These are phyloP conservation scores for Chalcis sispes DNA, from an alignment of 2,888 invertebrate genomes.

Conservation along the genomic window DNA sequence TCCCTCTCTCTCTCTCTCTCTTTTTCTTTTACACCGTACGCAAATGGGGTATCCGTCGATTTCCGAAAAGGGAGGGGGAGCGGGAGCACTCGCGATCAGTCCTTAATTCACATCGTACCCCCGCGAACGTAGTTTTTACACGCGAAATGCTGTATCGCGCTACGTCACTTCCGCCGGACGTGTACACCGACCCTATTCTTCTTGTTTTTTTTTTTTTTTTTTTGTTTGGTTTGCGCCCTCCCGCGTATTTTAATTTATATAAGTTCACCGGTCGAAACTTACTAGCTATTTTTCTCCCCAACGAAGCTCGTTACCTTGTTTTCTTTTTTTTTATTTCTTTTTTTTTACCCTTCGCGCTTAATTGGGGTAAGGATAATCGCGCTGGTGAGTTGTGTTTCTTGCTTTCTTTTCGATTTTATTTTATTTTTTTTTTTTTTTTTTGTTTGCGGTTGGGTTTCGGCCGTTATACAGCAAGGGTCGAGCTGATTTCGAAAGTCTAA, in stretches of 20 bases:
- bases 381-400: conserved; percentile 11
- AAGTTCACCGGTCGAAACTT: not conserved
- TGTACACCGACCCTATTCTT: conserved; percentile 61
- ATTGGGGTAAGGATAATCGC: conserved; percentile 46
- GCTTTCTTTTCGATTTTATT: too few species aligned
- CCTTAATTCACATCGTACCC: too few species aligned
- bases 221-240: conserved; percentile 16
- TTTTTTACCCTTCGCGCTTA: conserved; percentile 31
- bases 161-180: conserved; percentile 71
- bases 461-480: too few species aligned
- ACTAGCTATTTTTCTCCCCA: too few species aligned
- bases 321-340: conserved; percentile 17
- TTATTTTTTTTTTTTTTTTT: not conserved
- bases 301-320: too few species aligned
- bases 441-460: too few species aligned
- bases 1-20: not conserved
- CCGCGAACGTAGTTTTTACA: too few species aligned
- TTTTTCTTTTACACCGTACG: not conserved
- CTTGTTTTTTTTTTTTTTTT: too few species aligned
- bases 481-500: too few species aligned
- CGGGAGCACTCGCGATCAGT: too few species aligned
- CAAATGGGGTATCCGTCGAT: conserved; percentile 56
- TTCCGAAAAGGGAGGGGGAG: conserved; percentile 60
- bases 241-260: conserved; percentile 49
- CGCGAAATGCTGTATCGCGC: not conserved